Conservation (phyloP, 2,797 vertebrate genomes). For the Sphaeramia orbicularis region DNA sequence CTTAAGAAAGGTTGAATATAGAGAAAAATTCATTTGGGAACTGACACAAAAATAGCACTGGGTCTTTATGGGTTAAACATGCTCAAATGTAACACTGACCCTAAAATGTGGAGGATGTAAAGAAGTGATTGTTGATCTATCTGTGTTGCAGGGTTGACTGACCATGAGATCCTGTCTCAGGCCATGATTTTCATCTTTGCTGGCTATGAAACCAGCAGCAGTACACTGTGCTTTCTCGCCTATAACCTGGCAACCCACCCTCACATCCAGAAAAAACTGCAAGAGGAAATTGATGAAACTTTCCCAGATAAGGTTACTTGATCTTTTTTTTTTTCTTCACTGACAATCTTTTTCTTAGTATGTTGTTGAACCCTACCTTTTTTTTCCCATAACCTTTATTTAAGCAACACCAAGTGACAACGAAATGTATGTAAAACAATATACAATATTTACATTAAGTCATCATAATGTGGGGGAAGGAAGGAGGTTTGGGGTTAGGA, state of each 20-base stretch:
- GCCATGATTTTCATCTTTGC: constrained; percentile 84
- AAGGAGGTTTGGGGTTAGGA: too few species aligned
- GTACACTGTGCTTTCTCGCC: constrained; percentile 72
- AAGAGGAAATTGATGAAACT: constrained; percentile 73
- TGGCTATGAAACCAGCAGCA: constrained; percentile 86
- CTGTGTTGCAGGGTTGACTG: constrained; percentile 81
- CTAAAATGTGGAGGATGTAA: too few species aligned
- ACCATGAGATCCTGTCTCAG: constrained; percentile 86
- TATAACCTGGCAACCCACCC: constrained; percentile 79
- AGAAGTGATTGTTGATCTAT: background rate
- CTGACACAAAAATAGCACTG: too few species aligned
- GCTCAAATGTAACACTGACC: too few species aligned
- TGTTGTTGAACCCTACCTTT: background rate
- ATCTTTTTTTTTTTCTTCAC: background rate
- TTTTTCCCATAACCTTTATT: too few species aligned
- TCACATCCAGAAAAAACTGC: constrained; percentile 71
- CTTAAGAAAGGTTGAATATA: too few species aligned
- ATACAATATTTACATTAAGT: too few species aligned
- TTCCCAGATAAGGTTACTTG: constrained; percentile 78
- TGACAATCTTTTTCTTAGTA: background rate
- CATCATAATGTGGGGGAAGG: too few species aligned
- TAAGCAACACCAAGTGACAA: too few species aligned
- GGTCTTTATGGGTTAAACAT: too few species aligned
- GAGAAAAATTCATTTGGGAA: too few species aligned
- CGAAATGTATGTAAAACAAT: too few species aligned